Base-by-base conservation (phyloP, 2,797 vertebrate genomes). In the Chloroceryle inda region DNA sequence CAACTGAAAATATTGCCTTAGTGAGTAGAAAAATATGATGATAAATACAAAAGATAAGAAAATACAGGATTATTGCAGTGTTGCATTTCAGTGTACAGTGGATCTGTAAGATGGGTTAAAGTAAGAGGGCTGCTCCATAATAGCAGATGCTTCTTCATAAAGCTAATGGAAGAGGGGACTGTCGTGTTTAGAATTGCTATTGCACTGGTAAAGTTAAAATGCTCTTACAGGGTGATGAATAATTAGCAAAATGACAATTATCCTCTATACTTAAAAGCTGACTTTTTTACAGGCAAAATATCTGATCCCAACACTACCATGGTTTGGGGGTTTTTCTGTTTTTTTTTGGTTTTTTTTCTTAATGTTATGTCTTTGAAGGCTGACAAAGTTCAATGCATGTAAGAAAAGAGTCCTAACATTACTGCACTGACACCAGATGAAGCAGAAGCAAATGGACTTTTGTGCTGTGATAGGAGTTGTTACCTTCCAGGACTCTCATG, bases 1-100 rank as follows among this genome's bases (percentile, higher is more conserved):
- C 17, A 79, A 40, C 10, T 80, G 64, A 78, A 91, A 88, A 66
- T 72, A 67, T 35, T 86, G 79, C 79, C 76, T 85, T 81, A 52
- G 22, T 33, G 29, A 68, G 37, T 63, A 61, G 81, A 83, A 92
- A 92, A 40, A 45, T 24, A 67, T 1, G 5, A 18, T 20, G 56
- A 55, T 45, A 75, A 79, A 53, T 44, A 31, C 11, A 38, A 72
- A 92, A 73, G 6, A 33, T 24, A 71, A 77, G 64, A 72, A 77
- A 72, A 64, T 20, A 3, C 13, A 33, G n/a, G 49, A 17, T 6
- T 21, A 13, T 35, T 64, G 56, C 37, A 47, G 31, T 61, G 29
- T 23, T 71, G 15, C 13, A 7, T 53, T 85, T 69, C 23, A 53
- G 77, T 31, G 5, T 37, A 21, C 0, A 0, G 14, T 52, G 7